Evolutionary conservation across 1,140 invertebrate genomes (phyloP).

Genomic region (Propsilocerus akamusi): DNA sequence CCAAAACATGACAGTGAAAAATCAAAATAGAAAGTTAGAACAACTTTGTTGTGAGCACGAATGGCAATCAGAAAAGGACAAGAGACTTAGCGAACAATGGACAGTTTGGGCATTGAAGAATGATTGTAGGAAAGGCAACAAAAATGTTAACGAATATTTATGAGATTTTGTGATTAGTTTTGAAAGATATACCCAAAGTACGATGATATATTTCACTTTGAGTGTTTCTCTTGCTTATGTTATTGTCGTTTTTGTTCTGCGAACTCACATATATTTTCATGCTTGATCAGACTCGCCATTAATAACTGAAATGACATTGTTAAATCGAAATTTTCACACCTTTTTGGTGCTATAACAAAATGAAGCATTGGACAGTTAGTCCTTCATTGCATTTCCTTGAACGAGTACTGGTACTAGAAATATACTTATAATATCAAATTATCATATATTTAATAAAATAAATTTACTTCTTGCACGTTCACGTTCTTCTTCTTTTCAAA

Average conservation of each 20-base stretch:
- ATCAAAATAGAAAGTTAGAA: slow-evolving; percentile 3
- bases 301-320: too few relatives aligned
- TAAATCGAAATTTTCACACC: too few relatives aligned
- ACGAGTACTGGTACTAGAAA: too few relatives aligned
- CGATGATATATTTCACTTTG: not conserved
- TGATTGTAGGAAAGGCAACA: not conserved
- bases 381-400: too few relatives aligned
- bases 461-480: too few relatives aligned
- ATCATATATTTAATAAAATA: too few relatives aligned
- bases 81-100: not conserved
- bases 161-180: not conserved
- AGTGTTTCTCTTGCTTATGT: not conserved
- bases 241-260: not conserved
- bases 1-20: not conserved
- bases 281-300: too few relatives aligned
- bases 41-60: not conserved
- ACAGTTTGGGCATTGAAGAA: not conserved
- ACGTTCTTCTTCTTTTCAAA: too few relatives aligned
- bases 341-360: too few relatives aligned
- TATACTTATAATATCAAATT: too few relatives aligned
- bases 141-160: slow-evolving; percentile 3
- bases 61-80: not conserved
- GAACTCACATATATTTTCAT: too few relatives aligned
- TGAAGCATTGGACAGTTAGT: too few relatives aligned
- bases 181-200: not conserved